These are phyloP conservation scores for Lepidurus arcticus DNA, from an alignment of 1,140 invertebrate genomes.

Conservation along the genomic window DNA sequence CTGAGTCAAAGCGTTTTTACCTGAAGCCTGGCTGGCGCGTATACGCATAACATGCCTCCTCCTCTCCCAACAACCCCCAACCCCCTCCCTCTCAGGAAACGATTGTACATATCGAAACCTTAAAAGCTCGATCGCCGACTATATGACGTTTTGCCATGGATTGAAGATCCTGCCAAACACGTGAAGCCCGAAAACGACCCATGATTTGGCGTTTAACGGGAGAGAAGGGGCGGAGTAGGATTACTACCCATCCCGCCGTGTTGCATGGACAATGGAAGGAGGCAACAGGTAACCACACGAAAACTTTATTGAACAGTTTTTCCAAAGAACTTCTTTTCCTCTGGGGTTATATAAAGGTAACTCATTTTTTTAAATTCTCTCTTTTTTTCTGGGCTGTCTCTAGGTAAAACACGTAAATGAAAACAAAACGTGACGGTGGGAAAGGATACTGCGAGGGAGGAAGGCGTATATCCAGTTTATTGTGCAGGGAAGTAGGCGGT, in stretches of 20 bases:
- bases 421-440: constrained; percentile 1
- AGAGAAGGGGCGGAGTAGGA: not conserved
- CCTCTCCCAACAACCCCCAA: too few relatives aligned
- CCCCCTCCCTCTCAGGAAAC: not conserved
- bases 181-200: not conserved
- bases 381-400: not conserved
- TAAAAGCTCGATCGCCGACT: not conserved
- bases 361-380: not conserved
- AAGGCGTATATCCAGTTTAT: constrained; percentile 14
- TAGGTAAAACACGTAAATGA: not conserved
- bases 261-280: constrained; percentile 18
- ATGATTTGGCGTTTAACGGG: constrained; percentile 21
- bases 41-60: not conserved
- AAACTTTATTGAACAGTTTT: constrained; percentile 17
- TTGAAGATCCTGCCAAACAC: not conserved
- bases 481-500: constrained; percentile 6
- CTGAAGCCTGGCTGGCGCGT: constrained; percentile 7
- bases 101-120: constrained; percentile 2
- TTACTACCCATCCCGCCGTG: constrained; percentile 2
- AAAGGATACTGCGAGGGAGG: constrained; percentile 6
- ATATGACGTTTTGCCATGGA: not conserved
- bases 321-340: not conserved
- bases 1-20: constrained; percentile 11
- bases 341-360: not conserved
- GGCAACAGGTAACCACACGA: constrained; percentile 11